phyloP scores from a whole-genome alignment of 2,888 invertebrate species.

The Endotricha flammealis region DNA sequence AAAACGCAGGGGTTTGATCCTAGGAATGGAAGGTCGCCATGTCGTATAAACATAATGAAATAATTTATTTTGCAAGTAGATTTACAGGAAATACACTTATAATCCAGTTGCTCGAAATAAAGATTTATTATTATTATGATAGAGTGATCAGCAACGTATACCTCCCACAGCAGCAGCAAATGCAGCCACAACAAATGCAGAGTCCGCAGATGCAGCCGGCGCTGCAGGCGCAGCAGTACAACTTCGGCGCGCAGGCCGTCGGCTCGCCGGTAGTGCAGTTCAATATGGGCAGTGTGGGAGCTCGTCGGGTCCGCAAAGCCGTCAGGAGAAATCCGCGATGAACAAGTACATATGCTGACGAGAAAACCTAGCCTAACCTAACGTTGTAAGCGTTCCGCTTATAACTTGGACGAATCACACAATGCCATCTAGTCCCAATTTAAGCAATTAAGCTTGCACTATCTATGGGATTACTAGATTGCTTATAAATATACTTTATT shows the following conservation, averaged over 20 bases:
- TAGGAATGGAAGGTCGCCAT: too few relatives aligned
- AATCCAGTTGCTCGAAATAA: too few relatives aligned
- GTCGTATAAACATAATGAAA: too few relatives aligned
- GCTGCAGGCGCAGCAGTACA: conserved; percentile 37
- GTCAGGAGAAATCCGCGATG: conserved; percentile 55
- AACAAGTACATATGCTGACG: conserved; percentile 16
- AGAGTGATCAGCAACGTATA: neutral
- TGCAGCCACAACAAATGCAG: conserved; percentile 22
- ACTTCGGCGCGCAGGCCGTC: conserved; percentile 34
- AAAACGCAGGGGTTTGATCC: too few relatives aligned
- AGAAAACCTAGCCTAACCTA: neutral
- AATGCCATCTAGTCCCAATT: too few relatives aligned
- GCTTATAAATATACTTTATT: too few relatives aligned
- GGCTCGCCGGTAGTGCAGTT: conserved; percentile 46
- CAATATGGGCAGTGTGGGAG: conserved; percentile 43
- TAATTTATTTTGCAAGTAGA: too few relatives aligned
- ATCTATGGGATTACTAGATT: too few relatives aligned
- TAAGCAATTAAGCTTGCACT: too few relatives aligned
- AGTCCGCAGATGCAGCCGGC: conserved; percentile 24
- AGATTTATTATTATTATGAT: too few relatives aligned
- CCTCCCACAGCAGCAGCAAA: conserved; percentile 19
- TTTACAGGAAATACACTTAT: too few relatives aligned
- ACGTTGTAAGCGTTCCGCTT: conserved; percentile 4
- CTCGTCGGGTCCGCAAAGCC: conserved; percentile 51
- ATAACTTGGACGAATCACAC: too few relatives aligned